These are phyloP conservation scores for Xestoiulus laeticollis DNA, from an alignment of 2,888 invertebrate species.

Conservation along the genomic window DNA sequence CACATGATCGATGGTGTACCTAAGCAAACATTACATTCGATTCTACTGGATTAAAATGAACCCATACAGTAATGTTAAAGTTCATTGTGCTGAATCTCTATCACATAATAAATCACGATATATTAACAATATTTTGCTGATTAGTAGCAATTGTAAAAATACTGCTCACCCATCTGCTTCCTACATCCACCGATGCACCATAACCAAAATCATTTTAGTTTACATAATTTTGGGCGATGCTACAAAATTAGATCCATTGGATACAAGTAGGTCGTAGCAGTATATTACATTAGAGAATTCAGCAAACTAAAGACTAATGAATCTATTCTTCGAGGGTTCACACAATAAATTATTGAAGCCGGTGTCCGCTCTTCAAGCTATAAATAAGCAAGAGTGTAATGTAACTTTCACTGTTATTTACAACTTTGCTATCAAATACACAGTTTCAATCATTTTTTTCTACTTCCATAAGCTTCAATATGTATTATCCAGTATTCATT, in stretches of 20 bases:
- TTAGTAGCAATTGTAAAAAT: neutral
- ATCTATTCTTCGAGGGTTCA: neutral
- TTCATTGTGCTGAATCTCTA: neutral
- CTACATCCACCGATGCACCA: neutral
- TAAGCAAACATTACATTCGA: neutral
- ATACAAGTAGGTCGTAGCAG: neutral
- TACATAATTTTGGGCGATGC: neutral
- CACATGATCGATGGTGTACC: neutral
- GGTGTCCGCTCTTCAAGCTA: neutral
- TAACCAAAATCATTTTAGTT: neutral
- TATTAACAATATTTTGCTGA: neutral
- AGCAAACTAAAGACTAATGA: neutral
- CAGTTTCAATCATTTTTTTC: neutral
- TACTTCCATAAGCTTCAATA: neutral
- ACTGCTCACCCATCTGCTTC: neutral
- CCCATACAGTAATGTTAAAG: neutral
- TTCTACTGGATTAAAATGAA: too few relatives aligned
- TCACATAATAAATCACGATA: too few relatives aligned
- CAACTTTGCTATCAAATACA: neutral
- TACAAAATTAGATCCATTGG: neutral
- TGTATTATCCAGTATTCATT: neutral
- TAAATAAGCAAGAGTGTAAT: neutral
- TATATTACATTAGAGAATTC: neutral
- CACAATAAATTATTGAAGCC: neutral
- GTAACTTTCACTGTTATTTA: neutral